Percentiles rank a stretch among this genome's conserved stretches.
These are phyloP conservation scores for Abscondita cerata DNA, from an alignment of 2,888 invertebrate species.

Conservation along the genomic window DNA sequence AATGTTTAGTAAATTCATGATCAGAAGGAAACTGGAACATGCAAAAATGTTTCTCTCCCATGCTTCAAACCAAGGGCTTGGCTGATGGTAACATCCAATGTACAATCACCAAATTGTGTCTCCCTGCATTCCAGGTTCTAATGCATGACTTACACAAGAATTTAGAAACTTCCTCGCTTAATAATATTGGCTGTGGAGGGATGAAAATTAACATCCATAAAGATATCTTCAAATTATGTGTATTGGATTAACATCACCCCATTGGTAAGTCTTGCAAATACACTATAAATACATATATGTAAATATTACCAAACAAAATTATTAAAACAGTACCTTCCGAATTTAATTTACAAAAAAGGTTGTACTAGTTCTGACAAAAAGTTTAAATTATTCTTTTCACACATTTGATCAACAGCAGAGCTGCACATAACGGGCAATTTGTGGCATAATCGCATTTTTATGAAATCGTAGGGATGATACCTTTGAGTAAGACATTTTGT, in stretches of 20 bases:
- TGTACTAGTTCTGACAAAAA: slow-evolving; percentile 90
- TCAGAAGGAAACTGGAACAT: slow-evolving; percentile 89
- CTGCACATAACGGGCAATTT: slow-evolving; percentile 87
- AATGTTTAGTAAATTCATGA: slow-evolving; percentile 95
- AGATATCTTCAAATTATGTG: slow-evolving; percentile 79
- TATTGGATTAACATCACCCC: slow-evolving; percentile 73
- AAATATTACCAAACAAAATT: no score
- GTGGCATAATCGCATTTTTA: slow-evolving; percentile 87
- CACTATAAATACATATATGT: slow-evolving; percentile 63
- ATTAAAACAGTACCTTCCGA: slow-evolving; percentile 69
- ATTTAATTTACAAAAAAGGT: slow-evolving; percentile 82
- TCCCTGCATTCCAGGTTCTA: slow-evolving; percentile 47
- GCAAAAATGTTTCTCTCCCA: slow-evolving; percentile 93
- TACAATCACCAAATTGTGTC: slow-evolving; percentile 57
- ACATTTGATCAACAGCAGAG: slow-evolving; percentile 80
- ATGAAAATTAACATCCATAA: slow-evolving; percentile 81
- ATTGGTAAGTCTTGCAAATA: slow-evolving; percentile 84
- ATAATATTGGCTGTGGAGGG: slow-evolving; percentile 83
- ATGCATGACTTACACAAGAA: slow-evolving; percentile 53
- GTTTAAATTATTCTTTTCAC: slow-evolving; percentile 88
- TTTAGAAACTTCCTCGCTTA: slow-evolving; percentile 85
- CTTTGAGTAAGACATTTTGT: slow-evolving; percentile 66
- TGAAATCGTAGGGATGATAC: slow-evolving; percentile 85
- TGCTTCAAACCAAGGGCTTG: slow-evolving; percentile 94
- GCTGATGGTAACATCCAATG: slow-evolving; percentile 75